Conservation (phyloP, 2,113 vertebrate species). For the Odocoileus virginianus region DNA sequence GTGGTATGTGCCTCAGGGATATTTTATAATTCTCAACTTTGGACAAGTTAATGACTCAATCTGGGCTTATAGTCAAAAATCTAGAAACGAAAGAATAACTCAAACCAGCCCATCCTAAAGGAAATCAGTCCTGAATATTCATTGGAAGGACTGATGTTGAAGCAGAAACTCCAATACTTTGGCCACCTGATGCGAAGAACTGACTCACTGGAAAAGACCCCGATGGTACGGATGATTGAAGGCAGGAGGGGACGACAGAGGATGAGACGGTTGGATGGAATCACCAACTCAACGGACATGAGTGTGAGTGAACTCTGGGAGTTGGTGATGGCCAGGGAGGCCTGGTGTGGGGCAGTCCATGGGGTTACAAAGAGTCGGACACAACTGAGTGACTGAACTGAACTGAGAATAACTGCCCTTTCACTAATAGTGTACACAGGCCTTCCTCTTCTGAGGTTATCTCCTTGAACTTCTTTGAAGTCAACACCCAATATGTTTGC, state of each 20-base stretch:
- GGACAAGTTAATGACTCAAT: not conserved
- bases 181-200: not conserved
- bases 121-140: not conserved
- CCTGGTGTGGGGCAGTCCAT: not conserved
- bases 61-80: not conserved
- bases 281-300: not conserved
- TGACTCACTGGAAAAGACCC: not conserved
- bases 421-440: accelerated
- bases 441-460: not conserved
- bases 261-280: not conserved
- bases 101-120: not conserved
- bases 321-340: not conserved
- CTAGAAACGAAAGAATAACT: not conserved
- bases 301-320: not conserved
- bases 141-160: not conserved
- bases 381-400: not conserved
- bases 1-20: not conserved
- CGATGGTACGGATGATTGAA: not conserved
- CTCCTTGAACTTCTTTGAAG: not conserved
- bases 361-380: not conserved
- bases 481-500: not conserved
- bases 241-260: not conserved
- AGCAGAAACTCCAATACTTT: not conserved
- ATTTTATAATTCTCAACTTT: not conserved
- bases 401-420: not conserved